phyloP scores from a whole-genome alignment of 2,113 vertebrate species.

The Amphiprion ocellaris region DNA sequence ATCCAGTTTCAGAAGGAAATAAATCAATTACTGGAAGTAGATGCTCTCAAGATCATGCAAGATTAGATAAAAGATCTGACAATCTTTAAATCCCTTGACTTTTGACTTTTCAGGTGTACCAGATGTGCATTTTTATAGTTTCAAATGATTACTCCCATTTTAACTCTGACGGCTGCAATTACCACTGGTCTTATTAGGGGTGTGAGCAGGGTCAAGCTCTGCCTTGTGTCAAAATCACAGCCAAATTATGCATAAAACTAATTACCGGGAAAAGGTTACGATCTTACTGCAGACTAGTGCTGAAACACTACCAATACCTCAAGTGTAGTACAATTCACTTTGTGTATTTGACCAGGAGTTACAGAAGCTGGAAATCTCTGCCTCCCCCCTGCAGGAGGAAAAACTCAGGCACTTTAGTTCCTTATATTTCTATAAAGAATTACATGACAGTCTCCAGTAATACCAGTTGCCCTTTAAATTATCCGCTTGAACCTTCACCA shows the following conservation, averaged over 20 bases:
- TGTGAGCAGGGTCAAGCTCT: conserved; percentile 38
- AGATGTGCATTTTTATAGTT: conserved; percentile 20
- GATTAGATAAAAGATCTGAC: not conserved
- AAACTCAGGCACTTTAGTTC: conserved; percentile 9
- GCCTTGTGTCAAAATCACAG: conserved; percentile 56
- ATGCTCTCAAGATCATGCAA: not conserved
- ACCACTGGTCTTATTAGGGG: conserved; percentile 52
- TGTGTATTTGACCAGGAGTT: not conserved
- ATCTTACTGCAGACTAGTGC: conserved; percentile 19
- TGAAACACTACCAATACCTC: conserved; percentile 15
- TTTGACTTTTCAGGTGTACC: conserved; percentile 33
- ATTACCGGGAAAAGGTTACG: conserved; percentile 57
- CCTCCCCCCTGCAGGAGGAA: conserved; percentile 11
- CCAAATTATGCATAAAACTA: conserved; percentile 49
- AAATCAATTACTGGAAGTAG: not conserved
- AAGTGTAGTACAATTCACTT: not conserved
- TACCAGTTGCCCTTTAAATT: conserved; percentile 81
- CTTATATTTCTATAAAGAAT: conserved; percentile 64
- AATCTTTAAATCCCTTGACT: conserved; percentile 14
- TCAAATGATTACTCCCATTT: conserved; percentile 26
- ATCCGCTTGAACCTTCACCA: conserved; percentile 73
- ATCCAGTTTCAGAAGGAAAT: not conserved
- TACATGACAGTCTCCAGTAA: conserved; percentile 62
- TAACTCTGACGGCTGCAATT: conserved; percentile 24
- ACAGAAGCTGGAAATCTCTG: not conserved